Evolutionary conservation across 2,888 invertebrate genomes (phyloP).

Genomic region (Nowickia ferox): DNA sequence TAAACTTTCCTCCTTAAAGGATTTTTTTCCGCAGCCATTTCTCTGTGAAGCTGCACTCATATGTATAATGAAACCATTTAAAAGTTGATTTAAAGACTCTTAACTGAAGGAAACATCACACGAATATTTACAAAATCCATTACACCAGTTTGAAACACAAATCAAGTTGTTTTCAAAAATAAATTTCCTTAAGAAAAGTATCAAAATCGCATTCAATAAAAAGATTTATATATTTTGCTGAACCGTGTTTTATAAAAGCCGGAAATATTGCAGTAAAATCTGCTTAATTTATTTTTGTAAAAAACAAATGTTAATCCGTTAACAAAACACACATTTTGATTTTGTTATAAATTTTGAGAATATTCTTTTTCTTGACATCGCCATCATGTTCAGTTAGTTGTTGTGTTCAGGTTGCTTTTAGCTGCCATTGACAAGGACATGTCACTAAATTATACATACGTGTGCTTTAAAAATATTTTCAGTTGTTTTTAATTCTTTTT

Average conservation of each 20-base stretch:
- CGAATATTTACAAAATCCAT: too few relatives aligned
- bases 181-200: too few relatives aligned
- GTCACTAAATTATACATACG: constrained; percentile 62
- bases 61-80: too few relatives aligned
- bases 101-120: too few relatives aligned
- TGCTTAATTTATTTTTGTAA: constrained; percentile 17
- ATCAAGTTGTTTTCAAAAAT: background rate
- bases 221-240: background rate
- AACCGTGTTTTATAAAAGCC: background rate
- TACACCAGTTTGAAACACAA: background rate
- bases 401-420: constrained; percentile 34
- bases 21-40: too few relatives aligned
- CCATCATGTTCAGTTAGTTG: constrained; percentile 9
- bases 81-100: too few relatives aligned
- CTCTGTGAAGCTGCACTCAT: too few relatives aligned
- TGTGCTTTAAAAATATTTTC: constrained; percentile 38
- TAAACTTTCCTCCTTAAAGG: too few relatives aligned
- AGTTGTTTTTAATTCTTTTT: constrained; percentile 16
- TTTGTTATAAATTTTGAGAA: constrained; percentile 16
- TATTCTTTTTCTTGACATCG: constrained; percentile 51
- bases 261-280: constrained; percentile 35
- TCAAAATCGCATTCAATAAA: background rate
- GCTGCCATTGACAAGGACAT: constrained; percentile 68
- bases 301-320: background rate
- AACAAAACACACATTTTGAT: background rate